Evolutionary conservation across 2,113 vertebrate species (phyloP).

Genomic region (Rhinoptilus africanus): DNA sequence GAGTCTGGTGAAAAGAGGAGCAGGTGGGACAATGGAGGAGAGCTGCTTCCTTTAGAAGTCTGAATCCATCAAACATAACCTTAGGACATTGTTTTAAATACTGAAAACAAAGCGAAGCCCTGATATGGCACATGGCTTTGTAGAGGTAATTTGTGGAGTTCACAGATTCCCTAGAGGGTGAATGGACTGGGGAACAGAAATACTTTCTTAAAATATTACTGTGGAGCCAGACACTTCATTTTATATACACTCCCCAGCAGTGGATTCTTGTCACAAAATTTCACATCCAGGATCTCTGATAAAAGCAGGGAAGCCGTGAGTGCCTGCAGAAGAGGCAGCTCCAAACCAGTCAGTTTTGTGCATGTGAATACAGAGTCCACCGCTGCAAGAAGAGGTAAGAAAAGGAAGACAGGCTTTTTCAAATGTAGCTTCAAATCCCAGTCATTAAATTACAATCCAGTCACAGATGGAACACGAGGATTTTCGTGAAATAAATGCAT

Average conservation of each 20-base stretch:
- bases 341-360: neutral
- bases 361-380: neutral
- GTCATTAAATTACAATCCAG: neutral
- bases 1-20: neutral
- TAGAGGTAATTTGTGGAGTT: neutral
- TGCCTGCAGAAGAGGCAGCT: too few species aligned
- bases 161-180: neutral
- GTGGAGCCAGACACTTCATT: neutral
- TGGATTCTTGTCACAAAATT: neutral
- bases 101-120: neutral
- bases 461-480: neutral
- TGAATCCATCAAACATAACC: neutral
- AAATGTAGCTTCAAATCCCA: neutral
- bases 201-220: neutral
- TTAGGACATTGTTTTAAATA: neutral
- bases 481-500: neutral
- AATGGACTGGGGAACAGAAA: neutral
- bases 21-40: neutral
- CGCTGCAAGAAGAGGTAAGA: neutral
- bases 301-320: neutral
- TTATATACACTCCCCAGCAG: rapidly evolving
- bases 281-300: neutral
- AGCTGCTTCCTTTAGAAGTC: neutral
- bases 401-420: neutral
- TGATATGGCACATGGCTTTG: neutral